Base-by-base conservation (phyloP, 30 jellyfish, hydroid and myxozoan species). In the Catostylus mosaicus region DNA sequence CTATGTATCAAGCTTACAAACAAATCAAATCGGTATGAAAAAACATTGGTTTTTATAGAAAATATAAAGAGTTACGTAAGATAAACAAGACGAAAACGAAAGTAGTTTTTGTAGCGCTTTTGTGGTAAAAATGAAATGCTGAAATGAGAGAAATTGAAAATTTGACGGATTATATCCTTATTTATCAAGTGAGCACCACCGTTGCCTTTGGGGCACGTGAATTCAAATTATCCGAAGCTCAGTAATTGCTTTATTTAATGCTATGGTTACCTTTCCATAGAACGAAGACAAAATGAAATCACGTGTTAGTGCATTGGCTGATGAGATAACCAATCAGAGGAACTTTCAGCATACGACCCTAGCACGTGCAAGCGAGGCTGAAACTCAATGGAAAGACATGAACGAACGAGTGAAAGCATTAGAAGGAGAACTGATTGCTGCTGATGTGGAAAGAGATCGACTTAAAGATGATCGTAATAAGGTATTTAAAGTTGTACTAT, bases 351-450 rank as follows among this genome's bases (percentile, higher is more conserved):
- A 70, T 18, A 66, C 80, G 0, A 48, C 96, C 35, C 18, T 87
- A 35, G 72, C 83, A 24, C 40, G 96, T 19, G 96, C 96, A 38
- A 70, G 40, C 32, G 72, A 87, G 50, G 88, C 91, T 10, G 96
- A 87, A 54, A 23, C 20, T 33, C 92, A 78, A 8, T 67, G 89
- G 83, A 37, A 78, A 31, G 83, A 78, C 8, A 63, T 73, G 70
- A 78, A 51, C 23, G 96, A 73, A 27, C n/a, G 91, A 68, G 68
- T 77, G 59, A 87, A 87, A 62, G 91, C 69, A 0, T 68, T 87
- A 34, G 96, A 87, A 79, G 96, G 96, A 38, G 91, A 87, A 56
- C 56, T 78, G 32, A 57, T 87, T 32, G 96, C 96, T 20, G 83
- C 88, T 34, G 96, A 87, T 60, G 74, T 87, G 1, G 96, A 87